These are phyloP conservation scores for Bostrychus sinensis DNA, from an alignment of 2,113 vertebrate genomes.

Conservation along the genomic window DNA sequence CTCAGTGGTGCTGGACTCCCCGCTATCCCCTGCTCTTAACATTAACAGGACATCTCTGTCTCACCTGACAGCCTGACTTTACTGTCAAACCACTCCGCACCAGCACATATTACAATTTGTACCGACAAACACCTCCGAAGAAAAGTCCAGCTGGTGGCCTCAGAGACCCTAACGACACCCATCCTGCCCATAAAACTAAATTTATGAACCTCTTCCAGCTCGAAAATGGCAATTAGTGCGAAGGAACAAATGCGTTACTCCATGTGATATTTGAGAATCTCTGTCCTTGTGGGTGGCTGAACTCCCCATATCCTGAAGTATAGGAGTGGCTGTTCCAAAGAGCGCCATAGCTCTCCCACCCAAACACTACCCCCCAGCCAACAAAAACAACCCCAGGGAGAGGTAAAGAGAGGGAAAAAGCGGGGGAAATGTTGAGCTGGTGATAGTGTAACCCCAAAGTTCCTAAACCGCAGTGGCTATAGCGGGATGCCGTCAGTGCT, in stretches of 20 bases:
- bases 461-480: constrained; percentile 68
- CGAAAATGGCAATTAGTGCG: constrained; percentile 71
- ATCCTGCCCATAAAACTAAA: constrained; percentile 72
- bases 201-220: constrained; percentile 73
- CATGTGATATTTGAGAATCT: constrained; percentile 69
- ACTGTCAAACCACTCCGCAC: constrained; percentile 35
- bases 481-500: constrained; percentile 79
- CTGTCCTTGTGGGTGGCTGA: constrained; percentile 64
- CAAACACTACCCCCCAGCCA: constrained; percentile 73
- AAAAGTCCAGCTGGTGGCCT: constrained; percentile 69
- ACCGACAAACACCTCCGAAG: constrained; percentile 53
- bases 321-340: constrained; percentile 53
- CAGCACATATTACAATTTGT: constrained; percentile 46
- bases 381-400: constrained; percentile 78
- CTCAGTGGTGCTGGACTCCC: constrained; percentile 41
- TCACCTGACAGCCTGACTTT: constrained; percentile 60
- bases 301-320: constrained; percentile 65
- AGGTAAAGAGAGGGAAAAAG: constrained; percentile 56
- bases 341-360: constrained; percentile 66
- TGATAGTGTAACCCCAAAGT: constrained; percentile 71
- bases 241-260: constrained; percentile 71
- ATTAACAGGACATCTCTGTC: constrained; percentile 55
- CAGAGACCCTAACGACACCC: constrained; percentile 71
- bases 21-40: constrained; percentile 55
- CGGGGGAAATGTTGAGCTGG: constrained; percentile 66